phyloP scores from a whole-genome alignment of 2,888 invertebrate species.

The Willowsia nigromaculata region DNA sequence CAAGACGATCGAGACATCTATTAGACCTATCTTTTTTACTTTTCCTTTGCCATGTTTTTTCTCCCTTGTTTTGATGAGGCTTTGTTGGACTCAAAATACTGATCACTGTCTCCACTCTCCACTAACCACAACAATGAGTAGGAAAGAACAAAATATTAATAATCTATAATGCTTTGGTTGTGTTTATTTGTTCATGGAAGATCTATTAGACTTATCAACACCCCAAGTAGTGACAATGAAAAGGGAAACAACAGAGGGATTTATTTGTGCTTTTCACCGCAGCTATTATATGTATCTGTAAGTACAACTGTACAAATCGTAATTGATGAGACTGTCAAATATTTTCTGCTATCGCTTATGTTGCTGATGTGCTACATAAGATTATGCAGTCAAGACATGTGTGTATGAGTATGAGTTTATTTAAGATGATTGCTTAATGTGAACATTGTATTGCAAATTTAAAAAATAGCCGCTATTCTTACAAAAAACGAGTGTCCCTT shows the following conservation, averaged over 20 bases:
- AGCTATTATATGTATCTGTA: neutral
- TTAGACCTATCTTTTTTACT: slow-evolving; percentile 24
- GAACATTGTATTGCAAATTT: neutral
- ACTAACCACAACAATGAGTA: slow-evolving; percentile 51
- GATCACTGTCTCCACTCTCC: slow-evolving; percentile 46
- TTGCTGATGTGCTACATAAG: neutral
- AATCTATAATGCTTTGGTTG: slow-evolving; percentile 49
- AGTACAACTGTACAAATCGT: neutral
- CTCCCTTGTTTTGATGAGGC: neutral
- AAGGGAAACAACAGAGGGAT: slow-evolving; percentile 47
- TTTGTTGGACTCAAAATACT: neutral
- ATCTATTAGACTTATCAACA: slow-evolving; percentile 59
- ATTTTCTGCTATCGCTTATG: neutral
- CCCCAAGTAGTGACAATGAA: slow-evolving; percentile 32
- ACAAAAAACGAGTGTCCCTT: neutral
- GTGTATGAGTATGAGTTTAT: too few relatives aligned
- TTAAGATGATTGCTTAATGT: too few relatives aligned
- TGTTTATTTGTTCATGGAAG: slow-evolving; percentile 65
- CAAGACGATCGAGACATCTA: slow-evolving; percentile 49
- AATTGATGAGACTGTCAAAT: slow-evolving; percentile 4
- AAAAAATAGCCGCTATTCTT: neutral
- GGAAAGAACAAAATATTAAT: slow-evolving; percentile 35
- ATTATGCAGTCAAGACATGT: too few relatives aligned
- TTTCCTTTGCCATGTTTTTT: slow-evolving; percentile 2
- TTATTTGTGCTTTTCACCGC: slow-evolving; percentile 52